These are phyloP conservation scores for Origma solitaria DNA, from an alignment of 2,113 vertebrate genomes.

Conservation along the genomic window DNA sequence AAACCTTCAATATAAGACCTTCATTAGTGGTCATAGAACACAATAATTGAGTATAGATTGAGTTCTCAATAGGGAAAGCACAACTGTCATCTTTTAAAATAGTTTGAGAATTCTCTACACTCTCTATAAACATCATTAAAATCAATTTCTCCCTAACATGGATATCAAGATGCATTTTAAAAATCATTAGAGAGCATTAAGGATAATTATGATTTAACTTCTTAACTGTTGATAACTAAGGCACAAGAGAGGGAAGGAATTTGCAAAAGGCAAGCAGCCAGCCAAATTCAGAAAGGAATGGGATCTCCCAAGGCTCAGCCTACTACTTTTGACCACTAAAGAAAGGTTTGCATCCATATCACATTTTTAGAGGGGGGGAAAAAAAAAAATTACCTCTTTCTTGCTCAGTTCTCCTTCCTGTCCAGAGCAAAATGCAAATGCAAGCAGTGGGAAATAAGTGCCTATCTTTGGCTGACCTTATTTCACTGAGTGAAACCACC, in stretches of 20 bases:
- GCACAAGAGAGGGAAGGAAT: not conserved
- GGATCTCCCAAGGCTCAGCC: not conserved
- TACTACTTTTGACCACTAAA: not conserved
- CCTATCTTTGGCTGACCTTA: not conserved
- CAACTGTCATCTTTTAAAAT: not conserved
- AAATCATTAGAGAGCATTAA: not conserved
- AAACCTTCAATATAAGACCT: not conserved
- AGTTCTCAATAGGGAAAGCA: not conserved
- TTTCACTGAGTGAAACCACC: not conserved
- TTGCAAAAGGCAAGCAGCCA: not conserved
- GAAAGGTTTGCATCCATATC: not conserved
- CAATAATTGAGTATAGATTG: not conserved
- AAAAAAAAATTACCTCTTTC: not conserved
- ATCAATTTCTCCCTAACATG: not conserved
- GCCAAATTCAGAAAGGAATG: not conserved
- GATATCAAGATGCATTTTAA: not conserved
- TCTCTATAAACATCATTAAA: not conserved
- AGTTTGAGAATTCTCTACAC: not conserved
- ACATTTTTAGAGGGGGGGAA: not conserved
- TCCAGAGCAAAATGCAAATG: not conserved
- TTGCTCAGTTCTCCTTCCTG: not conserved
- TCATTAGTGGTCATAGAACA: not conserved
- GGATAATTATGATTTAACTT: not conserved
- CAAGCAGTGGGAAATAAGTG: not conserved
- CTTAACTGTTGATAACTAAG: not conserved